A percentile compares a stretch with the other conserved stretches of the same genome.
phyloP scores from a whole-genome alignment of 1,140 invertebrate genomes.

The Meloidogyne chitwoodi region DNA sequence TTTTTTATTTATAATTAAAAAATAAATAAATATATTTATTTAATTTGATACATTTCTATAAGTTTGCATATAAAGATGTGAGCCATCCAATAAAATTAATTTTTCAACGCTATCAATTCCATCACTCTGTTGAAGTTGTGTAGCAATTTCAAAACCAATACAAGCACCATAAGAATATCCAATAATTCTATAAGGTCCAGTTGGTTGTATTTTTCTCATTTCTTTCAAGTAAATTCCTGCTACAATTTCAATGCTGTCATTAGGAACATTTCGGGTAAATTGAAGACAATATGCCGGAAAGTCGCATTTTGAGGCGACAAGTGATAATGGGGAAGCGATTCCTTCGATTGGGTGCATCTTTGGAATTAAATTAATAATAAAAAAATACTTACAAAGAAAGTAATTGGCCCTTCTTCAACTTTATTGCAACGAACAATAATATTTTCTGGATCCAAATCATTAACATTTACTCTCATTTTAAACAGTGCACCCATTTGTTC shows the following conservation, averaged over 20 bases:
- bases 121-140: conserved; percentile 71
- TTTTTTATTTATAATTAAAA: not conserved
- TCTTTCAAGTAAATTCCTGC: conserved; percentile 72
- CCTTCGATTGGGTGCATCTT: conserved; percentile 82
- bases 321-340: conserved; percentile 69
- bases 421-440: conserved; percentile 63
- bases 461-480: conserved; percentile 60
- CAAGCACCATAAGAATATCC: conserved; percentile 91
- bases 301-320: conserved; percentile 70
- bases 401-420: conserved; percentile 60
- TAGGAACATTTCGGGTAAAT: conserved; percentile 73
- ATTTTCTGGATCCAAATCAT: conserved; percentile 63
- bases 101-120: conserved; percentile 67
- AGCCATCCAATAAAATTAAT: conserved; percentile 77
- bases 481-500: conserved; percentile 59
- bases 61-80: conserved; percentile 78
- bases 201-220: conserved; percentile 73
- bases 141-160: conserved; percentile 86
- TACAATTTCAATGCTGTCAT: conserved; percentile 71
- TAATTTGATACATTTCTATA: conserved; percentile 73
- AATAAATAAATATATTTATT: too few species aligned
- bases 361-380: not conserved
- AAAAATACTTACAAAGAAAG: conserved; percentile 68
- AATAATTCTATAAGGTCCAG: conserved; percentile 77
- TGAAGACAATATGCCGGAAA: conserved; percentile 83